phyloP scores from a whole-genome alignment of 2,888 invertebrate genomes.

The Drosophila borborema region DNA sequence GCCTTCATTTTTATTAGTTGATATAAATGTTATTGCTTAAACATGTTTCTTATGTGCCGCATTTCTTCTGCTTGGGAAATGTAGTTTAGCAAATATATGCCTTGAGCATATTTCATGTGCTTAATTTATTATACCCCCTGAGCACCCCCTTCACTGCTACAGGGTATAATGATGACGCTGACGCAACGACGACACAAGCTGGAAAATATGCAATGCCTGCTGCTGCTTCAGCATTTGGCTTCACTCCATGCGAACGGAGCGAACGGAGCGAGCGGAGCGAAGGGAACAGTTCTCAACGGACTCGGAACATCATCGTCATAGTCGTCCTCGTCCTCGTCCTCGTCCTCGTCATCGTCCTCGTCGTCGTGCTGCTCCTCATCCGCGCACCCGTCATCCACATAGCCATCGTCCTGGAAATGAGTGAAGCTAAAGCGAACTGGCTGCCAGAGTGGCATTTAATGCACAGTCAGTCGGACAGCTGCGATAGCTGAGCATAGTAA shows the following conservation, averaged over 20 bases:
- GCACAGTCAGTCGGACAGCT: constrained; percentile 55
- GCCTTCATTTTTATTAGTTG: no score
- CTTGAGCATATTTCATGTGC: not conserved
- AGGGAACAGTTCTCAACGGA: constrained; percentile 22
- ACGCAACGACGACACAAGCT: constrained; percentile 56
- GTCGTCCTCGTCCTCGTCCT: not conserved
- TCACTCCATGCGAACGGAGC: constrained; percentile 12
- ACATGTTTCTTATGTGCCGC: not conserved
- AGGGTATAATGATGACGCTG: constrained; percentile 55
- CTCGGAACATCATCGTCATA: constrained; percentile 16
- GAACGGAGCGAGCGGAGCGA: not conserved
- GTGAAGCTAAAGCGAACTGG: constrained; percentile 56
- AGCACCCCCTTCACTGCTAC: not conserved
- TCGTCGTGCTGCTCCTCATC: constrained; percentile 13
- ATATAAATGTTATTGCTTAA: not conserved
- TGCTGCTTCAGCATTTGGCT: constrained; percentile 39
- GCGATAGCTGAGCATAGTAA: constrained; percentile 11
- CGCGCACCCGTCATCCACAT: constrained; percentile 17
- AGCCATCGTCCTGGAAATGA: constrained; percentile 53
- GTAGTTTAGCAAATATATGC: not conserved
- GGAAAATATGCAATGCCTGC: constrained; percentile 54
- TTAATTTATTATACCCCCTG: constrained; percentile 10
- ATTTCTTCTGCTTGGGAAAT: not conserved
- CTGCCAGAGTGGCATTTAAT: constrained; percentile 75
- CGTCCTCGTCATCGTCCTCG: constrained; percentile 3